Base-by-base conservation (phyloP, 1,140 invertebrate species). In the Zophobas morio region DNA sequence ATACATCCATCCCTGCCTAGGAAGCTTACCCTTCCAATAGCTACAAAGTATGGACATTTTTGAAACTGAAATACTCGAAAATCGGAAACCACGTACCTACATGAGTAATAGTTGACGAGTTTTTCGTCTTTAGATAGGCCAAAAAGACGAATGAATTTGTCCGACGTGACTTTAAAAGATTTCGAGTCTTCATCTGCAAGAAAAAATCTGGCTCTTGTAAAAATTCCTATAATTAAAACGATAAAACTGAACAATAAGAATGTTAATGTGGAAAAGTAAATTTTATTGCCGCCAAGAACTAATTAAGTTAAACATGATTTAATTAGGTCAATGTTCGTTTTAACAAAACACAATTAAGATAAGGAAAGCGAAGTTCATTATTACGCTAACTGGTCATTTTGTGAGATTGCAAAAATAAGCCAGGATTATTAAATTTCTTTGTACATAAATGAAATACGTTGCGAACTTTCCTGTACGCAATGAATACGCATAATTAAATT, bases 1-100 rank as follows among this genome's bases (percentile, higher is more conserved):
- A 86, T 99, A 99, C 81, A 99, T 88, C 93, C 96, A 98, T 47
- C 98, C 98, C 90, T 98, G 97, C 49, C 94, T 88, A 1, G 98
- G 98, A 77, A 99, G 88, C 85, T 93, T 93, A 35, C 94, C 93
- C 88, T 97, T 97, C 93, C 96, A 96, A 85, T 96, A 98, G 85
- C 96, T 98, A 35, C 6, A 51, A 70, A 70, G 70, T 20, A 37
- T 39, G 3, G 2, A 66, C 20, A 20, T 20, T 20, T 20, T 20
- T 20, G 20, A 20, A 20, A 20, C 20, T 20, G 66, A 39, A 57
- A 37, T 56, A 75, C 35, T 54, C 3, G 1, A 49, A n/a, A 75
- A 75, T 20, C 34, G 36, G 32, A 40, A 81, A 40, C 37, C 1
- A 84, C 85, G 87, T 88, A 96, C 96, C 95, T 96, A 92, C 97